Evolutionary conservation across 2,888 invertebrate genomes (phyloP).

Genomic region (Ethmia dodecea): DNA sequence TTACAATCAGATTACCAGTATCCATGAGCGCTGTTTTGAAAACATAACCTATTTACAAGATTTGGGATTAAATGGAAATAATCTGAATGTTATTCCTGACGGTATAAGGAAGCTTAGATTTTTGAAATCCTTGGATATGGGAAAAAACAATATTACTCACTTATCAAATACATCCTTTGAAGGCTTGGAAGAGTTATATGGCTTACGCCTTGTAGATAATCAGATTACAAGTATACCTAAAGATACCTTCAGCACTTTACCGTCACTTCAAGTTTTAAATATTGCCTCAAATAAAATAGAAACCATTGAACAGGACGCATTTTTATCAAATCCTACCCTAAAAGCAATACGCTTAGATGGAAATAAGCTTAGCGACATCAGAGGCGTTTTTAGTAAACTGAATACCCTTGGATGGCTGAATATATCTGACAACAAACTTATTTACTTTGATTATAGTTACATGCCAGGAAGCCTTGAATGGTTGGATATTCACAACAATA

Average conservation of each 20-base stretch:
- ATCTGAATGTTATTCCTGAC: slow-evolving; percentile 80
- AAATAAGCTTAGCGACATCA: slow-evolving; percentile 85
- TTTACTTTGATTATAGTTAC: slow-evolving; percentile 88
- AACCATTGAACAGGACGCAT: slow-evolving; percentile 86
- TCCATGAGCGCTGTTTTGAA: slow-evolving; percentile 84
- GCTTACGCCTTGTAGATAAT: slow-evolving; percentile 88
- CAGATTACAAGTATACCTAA: slow-evolving; percentile 84
- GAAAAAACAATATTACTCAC: slow-evolving; percentile 85
- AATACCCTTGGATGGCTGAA: slow-evolving; percentile 87
- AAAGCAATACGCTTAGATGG: slow-evolving; percentile 87
- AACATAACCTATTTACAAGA: slow-evolving; percentile 88
- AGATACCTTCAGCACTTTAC: slow-evolving; percentile 84
- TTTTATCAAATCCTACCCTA: slow-evolving; percentile 83
- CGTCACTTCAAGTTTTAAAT: slow-evolving; percentile 86
- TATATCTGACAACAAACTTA: slow-evolving; percentile 86
- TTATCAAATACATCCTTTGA: slow-evolving; percentile 85
- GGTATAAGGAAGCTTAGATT: slow-evolving; percentile 82
- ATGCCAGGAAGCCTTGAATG: slow-evolving; percentile 86
- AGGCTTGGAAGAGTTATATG: slow-evolving; percentile 85
- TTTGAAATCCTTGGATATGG: slow-evolving; percentile 87
- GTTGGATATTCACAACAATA: slow-evolving; percentile 88
- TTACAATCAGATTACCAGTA: slow-evolving; percentile 81
- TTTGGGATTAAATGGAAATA: slow-evolving; percentile 85
- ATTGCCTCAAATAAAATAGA: slow-evolving; percentile 87
- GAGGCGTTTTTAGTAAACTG: slow-evolving; percentile 85